Evolutionary conservation across 2,888 invertebrate genomes (phyloP).

Genomic region (Sinelater perroti): DNA sequence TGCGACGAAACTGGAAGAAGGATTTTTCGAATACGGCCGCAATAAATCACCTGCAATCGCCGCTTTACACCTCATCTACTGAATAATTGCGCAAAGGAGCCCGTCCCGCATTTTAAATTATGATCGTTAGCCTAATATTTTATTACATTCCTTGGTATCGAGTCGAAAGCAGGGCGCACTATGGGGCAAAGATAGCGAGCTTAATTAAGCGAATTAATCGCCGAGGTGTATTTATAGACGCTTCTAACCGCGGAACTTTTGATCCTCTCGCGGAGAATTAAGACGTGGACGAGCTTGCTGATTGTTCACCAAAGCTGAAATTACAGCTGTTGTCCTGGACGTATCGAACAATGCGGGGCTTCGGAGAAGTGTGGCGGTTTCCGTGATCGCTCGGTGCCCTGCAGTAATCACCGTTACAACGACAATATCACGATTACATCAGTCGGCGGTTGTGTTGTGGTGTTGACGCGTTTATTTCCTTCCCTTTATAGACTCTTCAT

Average conservation of each 20-base stretch:
- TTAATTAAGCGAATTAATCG: background rate
- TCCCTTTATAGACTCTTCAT: too few species aligned
- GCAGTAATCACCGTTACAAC: constrained; percentile 25
- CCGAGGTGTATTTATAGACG: too few species aligned
- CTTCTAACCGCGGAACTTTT: too few species aligned
- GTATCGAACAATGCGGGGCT: constrained; percentile 20
- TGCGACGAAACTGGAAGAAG: too few species aligned
- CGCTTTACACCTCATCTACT: constrained; percentile 20
- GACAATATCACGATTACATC: constrained; percentile 31
- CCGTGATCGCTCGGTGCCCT: constrained; percentile 26
- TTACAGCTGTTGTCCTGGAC: constrained; percentile 1
- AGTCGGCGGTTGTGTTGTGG: constrained; percentile 17
- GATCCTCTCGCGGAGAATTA: too few species aligned
- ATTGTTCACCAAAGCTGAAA: background rate
- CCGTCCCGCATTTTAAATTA: constrained; percentile 1
- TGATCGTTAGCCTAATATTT: constrained; percentile 7
- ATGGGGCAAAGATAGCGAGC: background rate
- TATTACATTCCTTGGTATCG: background rate
- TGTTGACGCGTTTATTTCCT: background rate
- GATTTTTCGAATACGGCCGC: too few species aligned
- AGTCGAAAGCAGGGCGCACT: background rate
- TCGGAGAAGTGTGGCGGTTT: constrained; percentile 23
- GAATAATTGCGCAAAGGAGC: constrained; percentile 6
- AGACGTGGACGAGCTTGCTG: too few species aligned
- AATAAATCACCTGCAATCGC: constrained; percentile 23